A percentile compares a stretch with the other conserved stretches of the same genome.
These are phyloP conservation scores for Xylophagus ater DNA, from an alignment of 2,888 invertebrate genomes.

Conservation along the genomic window DNA sequence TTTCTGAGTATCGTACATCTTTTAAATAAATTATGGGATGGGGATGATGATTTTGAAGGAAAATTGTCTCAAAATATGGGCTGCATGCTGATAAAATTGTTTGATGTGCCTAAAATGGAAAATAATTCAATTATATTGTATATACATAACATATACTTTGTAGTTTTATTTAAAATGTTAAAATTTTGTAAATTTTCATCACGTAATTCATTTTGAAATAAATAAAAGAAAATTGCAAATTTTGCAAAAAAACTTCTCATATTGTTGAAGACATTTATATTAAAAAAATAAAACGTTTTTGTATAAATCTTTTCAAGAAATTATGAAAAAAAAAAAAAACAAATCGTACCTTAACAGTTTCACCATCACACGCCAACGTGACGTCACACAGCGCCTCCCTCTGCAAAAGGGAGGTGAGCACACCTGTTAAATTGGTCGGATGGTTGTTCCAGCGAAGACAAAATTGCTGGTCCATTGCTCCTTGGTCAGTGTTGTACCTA, in stretches of 20 bases:
- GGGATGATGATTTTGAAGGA: constrained; percentile 78
- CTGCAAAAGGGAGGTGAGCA: constrained; percentile 74
- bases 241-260: not conserved
- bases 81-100: constrained; percentile 88
- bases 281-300: constrained; percentile 18
- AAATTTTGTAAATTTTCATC: constrained; percentile 18
- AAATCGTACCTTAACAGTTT: constrained; percentile 60
- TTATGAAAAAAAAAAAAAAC: too few relatives aligned
- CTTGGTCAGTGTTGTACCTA: constrained; percentile 42
- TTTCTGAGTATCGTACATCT: constrained; percentile 82
- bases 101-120: constrained; percentile 69
- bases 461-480: constrained; percentile 65
- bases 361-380: constrained; percentile 83
- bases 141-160: too few relatives aligned
- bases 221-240: not conserved
- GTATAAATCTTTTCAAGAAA: not conserved
- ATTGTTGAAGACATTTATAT: constrained; percentile 13
- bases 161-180: constrained; percentile 11
- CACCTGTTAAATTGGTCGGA: constrained; percentile 82
- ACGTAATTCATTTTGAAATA: constrained; percentile 19
- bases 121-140: too few relatives aligned
- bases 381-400: constrained; percentile 87
- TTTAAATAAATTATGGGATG: constrained; percentile 87
- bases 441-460: constrained; percentile 93
- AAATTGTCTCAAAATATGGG: constrained; percentile 87